A percentile compares a stretch with the other conserved stretches of the same genome.
Evolutionary conservation across 2,113 vertebrate species (phyloP).

Genomic region (Smithornis capensis): DNA sequence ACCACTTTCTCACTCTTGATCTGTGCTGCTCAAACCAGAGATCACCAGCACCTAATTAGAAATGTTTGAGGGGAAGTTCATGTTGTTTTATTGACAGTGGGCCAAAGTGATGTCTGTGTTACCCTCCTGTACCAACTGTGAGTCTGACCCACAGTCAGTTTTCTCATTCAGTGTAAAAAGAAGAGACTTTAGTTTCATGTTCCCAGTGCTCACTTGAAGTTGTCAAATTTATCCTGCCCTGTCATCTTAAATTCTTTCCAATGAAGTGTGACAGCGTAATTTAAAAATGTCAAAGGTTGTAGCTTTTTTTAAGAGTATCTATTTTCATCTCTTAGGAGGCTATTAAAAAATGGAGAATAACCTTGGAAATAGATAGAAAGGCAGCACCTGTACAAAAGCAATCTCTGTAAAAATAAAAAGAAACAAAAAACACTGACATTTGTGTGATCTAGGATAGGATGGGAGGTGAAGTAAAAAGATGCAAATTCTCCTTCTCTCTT

Average conservation of each 20-base stretch:
- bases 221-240: background rate
- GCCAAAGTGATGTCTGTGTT: background rate
- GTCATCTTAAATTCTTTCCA: conserved; percentile 10
- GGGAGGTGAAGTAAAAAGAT: background rate
- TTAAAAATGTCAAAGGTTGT: conserved; percentile 11
- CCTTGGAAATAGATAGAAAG: background rate
- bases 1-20: background rate
- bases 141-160: background rate
- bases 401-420: background rate
- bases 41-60: background rate
- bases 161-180: background rate
- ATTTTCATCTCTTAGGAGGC: background rate
- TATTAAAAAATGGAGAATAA: background rate
- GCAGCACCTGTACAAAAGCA: background rate
- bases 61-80: background rate
- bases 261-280: background rate
- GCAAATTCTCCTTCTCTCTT: background rate
- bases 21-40: background rate
- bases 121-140: background rate
- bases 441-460: background rate
- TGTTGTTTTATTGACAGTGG: background rate
- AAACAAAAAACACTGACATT: background rate
- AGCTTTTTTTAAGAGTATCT: conserved; percentile 18
- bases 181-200: background rate
- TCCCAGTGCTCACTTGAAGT: background rate